Percentiles rank a stretch among this genome's conserved stretches.
Evolutionary conservation across 2,797 vertebrate genomes (phyloP).

Genomic region (Morelia viridis): DNA sequence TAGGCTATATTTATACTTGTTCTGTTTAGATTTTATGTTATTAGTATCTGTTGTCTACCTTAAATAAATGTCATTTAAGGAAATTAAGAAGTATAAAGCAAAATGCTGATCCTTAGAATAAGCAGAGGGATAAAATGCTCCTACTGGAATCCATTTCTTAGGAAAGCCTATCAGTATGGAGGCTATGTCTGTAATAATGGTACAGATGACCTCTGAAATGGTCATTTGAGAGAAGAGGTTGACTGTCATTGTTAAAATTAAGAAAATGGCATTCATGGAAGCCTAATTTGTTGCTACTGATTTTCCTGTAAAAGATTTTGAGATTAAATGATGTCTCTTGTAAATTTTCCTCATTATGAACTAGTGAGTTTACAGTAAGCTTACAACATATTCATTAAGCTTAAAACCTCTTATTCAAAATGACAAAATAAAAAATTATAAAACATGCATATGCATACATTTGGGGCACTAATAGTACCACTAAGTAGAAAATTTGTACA

Average conservation of each 20-base stretch:
- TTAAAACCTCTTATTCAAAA: constrained; percentile 41
- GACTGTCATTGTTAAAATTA: constrained; percentile 68
- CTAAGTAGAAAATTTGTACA: constrained; percentile 36
- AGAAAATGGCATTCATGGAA: constrained; percentile 57
- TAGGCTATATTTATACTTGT: constrained; percentile 66
- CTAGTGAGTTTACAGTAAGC: neutral
- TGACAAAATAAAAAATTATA: constrained; percentile 1
- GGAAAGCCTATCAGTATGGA: constrained; percentile 73
- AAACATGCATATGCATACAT: constrained; percentile 41
- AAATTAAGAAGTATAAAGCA: constrained; percentile 79
- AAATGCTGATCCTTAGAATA: constrained; percentile 77
- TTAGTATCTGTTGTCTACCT: constrained; percentile 75
- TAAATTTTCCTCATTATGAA: constrained; percentile 39
- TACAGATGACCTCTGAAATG: constrained; percentile 73
- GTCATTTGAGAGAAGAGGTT: constrained; percentile 64
- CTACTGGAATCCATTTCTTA: constrained; percentile 76
- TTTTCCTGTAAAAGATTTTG: constrained; percentile 19
- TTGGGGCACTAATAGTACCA: neutral
- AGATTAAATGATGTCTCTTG: constrained; percentile 50
- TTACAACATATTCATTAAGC: constrained; percentile 17
- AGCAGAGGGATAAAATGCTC: constrained; percentile 72
- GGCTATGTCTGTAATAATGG: constrained; percentile 71
- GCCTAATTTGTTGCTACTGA: constrained; percentile 55
- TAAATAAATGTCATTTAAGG: constrained; percentile 79
- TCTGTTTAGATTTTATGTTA: constrained; percentile 78